These are phyloP conservation scores for Hippopotamus amphibius DNA, from an alignment of 2,113 vertebrate genomes.

Conservation along the genomic window DNA sequence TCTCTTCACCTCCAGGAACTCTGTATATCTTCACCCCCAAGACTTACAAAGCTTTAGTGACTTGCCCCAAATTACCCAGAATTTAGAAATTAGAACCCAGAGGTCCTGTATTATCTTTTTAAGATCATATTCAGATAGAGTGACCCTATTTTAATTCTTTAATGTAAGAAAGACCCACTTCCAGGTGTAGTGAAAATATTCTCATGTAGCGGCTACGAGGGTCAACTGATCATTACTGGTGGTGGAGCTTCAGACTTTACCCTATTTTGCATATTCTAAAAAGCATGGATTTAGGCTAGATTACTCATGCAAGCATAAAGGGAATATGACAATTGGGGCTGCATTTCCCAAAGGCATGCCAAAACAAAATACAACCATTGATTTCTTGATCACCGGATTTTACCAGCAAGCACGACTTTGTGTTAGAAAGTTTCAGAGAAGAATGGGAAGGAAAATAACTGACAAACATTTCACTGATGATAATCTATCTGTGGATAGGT, in stretches of 20 bases:
- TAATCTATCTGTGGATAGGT: neutral
- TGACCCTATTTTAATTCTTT: neutral
- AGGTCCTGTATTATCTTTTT: neutral
- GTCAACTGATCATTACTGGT: neutral
- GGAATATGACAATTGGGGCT: conserved; percentile 44
- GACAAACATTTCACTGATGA: conserved; percentile 65
- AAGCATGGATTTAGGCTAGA: conserved; percentile 61
- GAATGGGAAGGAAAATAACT: conserved; percentile 58
- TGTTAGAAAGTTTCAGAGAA: conserved; percentile 51
- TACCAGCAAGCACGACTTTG: conserved; percentile 66
- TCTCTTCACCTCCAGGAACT: neutral
- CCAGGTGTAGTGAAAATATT: conserved; percentile 39
- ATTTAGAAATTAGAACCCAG: neutral
- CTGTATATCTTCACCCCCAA: neutral
- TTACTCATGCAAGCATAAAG: conserved; percentile 75
- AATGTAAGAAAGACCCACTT: conserved; percentile 36
- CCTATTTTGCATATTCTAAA: conserved; percentile 61
- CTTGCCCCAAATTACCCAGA: neutral
- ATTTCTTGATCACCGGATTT: conserved; percentile 76
- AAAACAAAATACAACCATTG: conserved; percentile 76
- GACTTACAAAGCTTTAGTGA: neutral
- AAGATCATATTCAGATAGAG: neutral
- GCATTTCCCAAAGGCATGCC: conserved; percentile 38
- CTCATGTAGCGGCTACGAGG: neutral
- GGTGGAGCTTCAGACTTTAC: conserved; percentile 34